Evolutionary conservation across 2,113 vertebrate species (phyloP).

Genomic region (Pluvianellus socialis): DNA sequence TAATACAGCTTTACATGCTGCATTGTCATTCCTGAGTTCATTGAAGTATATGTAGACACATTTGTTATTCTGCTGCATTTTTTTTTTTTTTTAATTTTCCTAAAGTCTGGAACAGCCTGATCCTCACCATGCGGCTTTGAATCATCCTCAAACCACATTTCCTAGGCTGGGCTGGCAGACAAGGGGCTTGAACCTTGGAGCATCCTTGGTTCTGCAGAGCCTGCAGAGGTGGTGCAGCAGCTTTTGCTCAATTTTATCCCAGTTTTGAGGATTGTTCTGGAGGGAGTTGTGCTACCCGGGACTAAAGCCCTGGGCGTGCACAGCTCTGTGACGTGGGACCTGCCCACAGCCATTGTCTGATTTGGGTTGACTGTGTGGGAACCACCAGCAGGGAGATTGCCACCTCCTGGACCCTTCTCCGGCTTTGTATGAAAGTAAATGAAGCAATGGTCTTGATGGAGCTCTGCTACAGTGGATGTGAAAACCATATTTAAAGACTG

Average conservation of each 20-base stretch:
- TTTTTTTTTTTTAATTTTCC: background rate
- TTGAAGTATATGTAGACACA: background rate
- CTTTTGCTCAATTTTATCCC: background rate
- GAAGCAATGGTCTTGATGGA: background rate
- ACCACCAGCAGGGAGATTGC: background rate
- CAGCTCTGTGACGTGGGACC: background rate
- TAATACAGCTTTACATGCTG: background rate
- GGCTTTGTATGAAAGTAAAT: background rate
- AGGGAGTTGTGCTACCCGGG: background rate
- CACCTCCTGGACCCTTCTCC: background rate
- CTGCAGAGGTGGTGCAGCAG: background rate
- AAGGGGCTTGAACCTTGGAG: background rate
- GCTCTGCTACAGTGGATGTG: background rate
- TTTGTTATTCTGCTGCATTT: background rate
- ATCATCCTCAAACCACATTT: background rate
- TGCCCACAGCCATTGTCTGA: background rate
- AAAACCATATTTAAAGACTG: background rate
- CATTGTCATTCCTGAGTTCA: background rate
- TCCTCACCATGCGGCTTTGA: background rate
- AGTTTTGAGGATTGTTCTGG: background rate
- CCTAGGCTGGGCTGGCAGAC: background rate
- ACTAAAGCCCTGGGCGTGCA: background rate
- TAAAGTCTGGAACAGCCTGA: background rate
- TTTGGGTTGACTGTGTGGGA: background rate
- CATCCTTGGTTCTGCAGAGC: background rate